Evolutionary conservation across 2,888 invertebrate genomes (phyloP).

Genomic region (Lamellibrachia satsuma): DNA sequence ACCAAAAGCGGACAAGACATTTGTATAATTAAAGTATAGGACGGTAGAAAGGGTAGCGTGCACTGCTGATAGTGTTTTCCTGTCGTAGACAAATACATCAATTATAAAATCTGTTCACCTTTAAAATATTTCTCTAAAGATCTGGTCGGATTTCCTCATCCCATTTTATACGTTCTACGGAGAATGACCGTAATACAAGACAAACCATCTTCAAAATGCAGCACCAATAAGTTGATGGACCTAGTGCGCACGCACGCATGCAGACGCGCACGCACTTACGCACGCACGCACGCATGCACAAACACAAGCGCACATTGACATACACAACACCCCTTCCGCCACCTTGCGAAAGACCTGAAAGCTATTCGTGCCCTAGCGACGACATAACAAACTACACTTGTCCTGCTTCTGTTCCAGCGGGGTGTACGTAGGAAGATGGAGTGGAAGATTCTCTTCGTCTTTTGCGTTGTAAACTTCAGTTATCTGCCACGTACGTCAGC

Average conservation of each 20-base stretch:
- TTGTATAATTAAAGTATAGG: too few relatives aligned
- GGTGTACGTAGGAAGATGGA: slow-evolving; percentile 5
- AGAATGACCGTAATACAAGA: too few relatives aligned
- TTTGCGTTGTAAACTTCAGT: slow-evolving; percentile 3
- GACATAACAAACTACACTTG: neutral
- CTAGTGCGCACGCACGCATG: neutral
- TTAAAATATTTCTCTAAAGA: too few relatives aligned
- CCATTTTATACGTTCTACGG: too few relatives aligned
- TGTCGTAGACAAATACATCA: too few relatives aligned
- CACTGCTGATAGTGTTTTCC: too few relatives aligned
- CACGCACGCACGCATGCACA: neutral
- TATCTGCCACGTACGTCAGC: slow-evolving; percentile 5
- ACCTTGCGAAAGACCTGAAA: neutral
- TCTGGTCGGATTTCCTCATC: too few relatives aligned
- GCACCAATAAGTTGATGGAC: too few relatives aligned
- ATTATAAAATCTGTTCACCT: too few relatives aligned
- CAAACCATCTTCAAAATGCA: too few relatives aligned
- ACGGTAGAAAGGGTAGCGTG: too few relatives aligned
- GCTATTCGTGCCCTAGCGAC: neutral
- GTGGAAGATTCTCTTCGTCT: neutral
- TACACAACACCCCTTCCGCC: neutral
- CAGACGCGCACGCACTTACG: neutral
- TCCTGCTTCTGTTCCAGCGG: neutral
- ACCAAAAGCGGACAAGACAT: too few relatives aligned
- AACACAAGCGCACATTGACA: neutral